A percentile compares a stretch with the other conserved stretches of the same genome.
These are phyloP conservation scores for Hyles lineata DNA, from an alignment of 2,888 invertebrate genomes.

Conservation along the genomic window DNA sequence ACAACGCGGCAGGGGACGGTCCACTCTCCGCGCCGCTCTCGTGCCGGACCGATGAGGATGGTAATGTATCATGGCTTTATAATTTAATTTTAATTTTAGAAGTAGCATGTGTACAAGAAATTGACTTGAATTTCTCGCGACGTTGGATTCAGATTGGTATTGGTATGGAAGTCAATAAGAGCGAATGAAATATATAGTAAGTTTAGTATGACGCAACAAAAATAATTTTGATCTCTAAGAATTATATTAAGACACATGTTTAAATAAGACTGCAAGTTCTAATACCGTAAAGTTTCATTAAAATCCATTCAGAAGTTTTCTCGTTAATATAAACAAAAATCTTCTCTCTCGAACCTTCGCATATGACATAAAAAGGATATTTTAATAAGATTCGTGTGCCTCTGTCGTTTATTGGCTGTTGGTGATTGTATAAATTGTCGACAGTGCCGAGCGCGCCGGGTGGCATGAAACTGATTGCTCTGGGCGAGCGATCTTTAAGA, in stretches of 20 bases:
- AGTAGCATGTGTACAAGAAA: neutral
- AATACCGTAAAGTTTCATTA: too few relatives aligned
- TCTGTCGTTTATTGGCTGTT: slow-evolving; percentile 25
- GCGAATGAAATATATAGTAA: too few relatives aligned
- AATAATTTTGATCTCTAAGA: too few relatives aligned
- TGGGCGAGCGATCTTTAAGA: slow-evolving; percentile 92
- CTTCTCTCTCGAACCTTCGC: too few relatives aligned
- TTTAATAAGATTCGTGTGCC: neutral
- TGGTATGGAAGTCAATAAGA: too few relatives aligned
- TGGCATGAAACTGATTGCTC: slow-evolving; percentile 92
- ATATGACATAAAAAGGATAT: neutral
- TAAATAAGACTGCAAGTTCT: too few relatives aligned
- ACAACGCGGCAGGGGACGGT: slow-evolving; percentile 94
- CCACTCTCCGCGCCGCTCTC: slow-evolving; percentile 89
- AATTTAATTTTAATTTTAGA: neutral
- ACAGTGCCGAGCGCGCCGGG: slow-evolving; percentile 93
- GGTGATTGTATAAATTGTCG: slow-evolving; percentile 31
- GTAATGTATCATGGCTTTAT: slow-evolving; percentile 67
- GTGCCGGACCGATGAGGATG: slow-evolving; percentile 94
- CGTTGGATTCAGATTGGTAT: too few relatives aligned
- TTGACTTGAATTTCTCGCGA: neutral
- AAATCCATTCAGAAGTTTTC: too few relatives aligned
- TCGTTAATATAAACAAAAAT: too few relatives aligned
- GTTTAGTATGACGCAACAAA: too few relatives aligned
- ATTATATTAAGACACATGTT: too few relatives aligned